Conservation (phyloP, 2,113 vertebrate species). For the Columbina picui region DNA sequence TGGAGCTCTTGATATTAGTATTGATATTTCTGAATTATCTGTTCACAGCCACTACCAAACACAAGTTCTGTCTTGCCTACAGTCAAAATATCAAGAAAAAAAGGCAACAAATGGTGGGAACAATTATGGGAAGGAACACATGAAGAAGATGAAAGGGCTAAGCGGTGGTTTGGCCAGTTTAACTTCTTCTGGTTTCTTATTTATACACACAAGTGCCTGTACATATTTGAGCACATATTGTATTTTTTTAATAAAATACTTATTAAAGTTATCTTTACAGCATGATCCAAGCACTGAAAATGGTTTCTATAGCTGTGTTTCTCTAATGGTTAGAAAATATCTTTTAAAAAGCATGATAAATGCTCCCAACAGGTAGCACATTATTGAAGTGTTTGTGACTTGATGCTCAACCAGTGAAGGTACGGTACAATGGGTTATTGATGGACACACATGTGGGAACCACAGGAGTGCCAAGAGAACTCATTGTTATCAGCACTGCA, state of each 20-base stretch:
- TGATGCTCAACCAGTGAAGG: conserved; percentile 23
- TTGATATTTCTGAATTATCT: not conserved
- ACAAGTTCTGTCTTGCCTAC: not conserved
- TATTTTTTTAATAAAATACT: not conserved
- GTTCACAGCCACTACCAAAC: not conserved
- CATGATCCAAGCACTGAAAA: not conserved
- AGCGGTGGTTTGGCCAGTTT: not conserved
- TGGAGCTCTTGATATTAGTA: not conserved
- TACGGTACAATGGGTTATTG: conserved; percentile 35
- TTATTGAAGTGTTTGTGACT: conserved; percentile 59
- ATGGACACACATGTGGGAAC: conserved; percentile 31
- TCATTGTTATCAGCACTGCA: conserved; percentile 52
- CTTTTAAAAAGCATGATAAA: conserved; percentile 7
- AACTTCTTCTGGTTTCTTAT: not conserved
- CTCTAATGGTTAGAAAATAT: conserved; percentile 17
- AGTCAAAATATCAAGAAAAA: not conserved
- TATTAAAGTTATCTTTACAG: not conserved
- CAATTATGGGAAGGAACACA: not conserved
- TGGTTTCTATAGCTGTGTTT: conserved; percentile 3
- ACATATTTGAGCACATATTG: not conserved
- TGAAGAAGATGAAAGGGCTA: not conserved
- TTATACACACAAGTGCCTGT: not conserved
- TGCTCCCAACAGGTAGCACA: conserved; percentile 28
- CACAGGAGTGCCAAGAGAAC: conserved; percentile 48
- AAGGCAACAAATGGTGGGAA: not conserved